phyloP scores from a whole-genome alignment of 2,113 vertebrate species.

The Myiozetetes cayanensis region DNA sequence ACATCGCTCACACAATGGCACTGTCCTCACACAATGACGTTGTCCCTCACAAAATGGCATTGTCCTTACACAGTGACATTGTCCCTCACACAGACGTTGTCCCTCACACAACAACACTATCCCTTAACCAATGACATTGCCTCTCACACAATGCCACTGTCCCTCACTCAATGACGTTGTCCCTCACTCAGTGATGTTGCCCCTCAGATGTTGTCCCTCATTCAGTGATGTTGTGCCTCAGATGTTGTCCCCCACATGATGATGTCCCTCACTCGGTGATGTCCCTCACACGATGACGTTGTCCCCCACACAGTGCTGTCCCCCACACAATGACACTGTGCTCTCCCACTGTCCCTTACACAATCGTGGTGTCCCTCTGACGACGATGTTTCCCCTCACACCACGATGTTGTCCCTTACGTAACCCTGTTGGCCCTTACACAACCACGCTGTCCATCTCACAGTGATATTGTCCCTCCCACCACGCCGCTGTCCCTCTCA shows the following conservation, averaged over 20 bases:
- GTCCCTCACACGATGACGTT: no score
- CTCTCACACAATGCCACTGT: no score
- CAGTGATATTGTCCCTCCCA: background rate
- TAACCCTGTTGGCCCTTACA: background rate
- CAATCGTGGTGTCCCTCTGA: rapidly evolving
- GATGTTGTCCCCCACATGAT: background rate
- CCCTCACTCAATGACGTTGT: background rate
- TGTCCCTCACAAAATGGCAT: background rate
- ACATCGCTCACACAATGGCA: background rate
- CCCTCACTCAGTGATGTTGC: no score
- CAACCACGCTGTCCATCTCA: background rate
- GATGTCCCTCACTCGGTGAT: background rate
- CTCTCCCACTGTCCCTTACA: background rate
- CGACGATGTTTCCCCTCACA: background rate
- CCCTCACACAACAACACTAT: no score
- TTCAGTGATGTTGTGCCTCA: background rate
- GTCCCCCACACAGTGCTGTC: background rate
- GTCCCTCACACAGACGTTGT: background rate
- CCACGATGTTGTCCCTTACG: background rate
- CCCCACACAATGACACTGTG: no score
- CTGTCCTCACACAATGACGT: background rate
- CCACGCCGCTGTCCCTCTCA: background rate
- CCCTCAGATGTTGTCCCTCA: background rate
- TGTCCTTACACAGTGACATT: background rate
- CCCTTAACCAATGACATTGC: no score